Evolutionary conservation across 2,113 vertebrate genomes (phyloP), one percentile per base, ranked within the genome.

Genomic region (Forbesichthys agassizii): DNA sequence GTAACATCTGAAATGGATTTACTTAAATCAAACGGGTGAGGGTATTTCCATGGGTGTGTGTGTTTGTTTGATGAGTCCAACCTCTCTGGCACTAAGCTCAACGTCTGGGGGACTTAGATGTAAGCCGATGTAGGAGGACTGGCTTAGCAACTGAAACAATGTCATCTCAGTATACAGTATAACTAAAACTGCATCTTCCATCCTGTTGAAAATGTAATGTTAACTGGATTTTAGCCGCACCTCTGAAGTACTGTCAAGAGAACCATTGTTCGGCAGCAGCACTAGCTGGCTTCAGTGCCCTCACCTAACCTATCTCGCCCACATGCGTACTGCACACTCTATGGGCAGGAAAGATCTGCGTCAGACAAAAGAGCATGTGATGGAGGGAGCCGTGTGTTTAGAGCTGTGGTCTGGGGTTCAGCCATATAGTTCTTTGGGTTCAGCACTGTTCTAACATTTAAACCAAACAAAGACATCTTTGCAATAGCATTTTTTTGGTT

Each of bases 321-420:
- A 42, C 36, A 42, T 5, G 36, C 36, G 36, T 42, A 42, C 36
- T 42, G 36, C 7, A 42, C 7, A 42, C 36, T 42, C 5, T 5
- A 42, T 42, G 36, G 27, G 27, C 27, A 42, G 36, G 71, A 68
- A 72, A 60, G 74, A 68, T 71, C 82, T 74, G 54, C 64, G 64
- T 69, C 60, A 63, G 48, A 77, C 59, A 60, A 51, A 61, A 61
- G 60, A 56, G 71, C 78, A 81, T 84, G 83, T 80, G 80, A 81
- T 73, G 64, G 78, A 58, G 79, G 64, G 78, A 58, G 79, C 77
- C 76, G 62, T 59, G 56, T 84, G 84, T 82, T 78, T 69, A 73
- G 64, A 69, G 66, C 79, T 61, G 71, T 10, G 56, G 65, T 18
- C 61, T 63, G 2, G 33, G 12, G 61, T 60, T 67, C 27, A 27